Percentiles rank a stretch among this genome's conserved stretches.
Evolutionary conservation across 2,888 invertebrate genomes (phyloP).

Genomic region (Drosophila antonietae): DNA sequence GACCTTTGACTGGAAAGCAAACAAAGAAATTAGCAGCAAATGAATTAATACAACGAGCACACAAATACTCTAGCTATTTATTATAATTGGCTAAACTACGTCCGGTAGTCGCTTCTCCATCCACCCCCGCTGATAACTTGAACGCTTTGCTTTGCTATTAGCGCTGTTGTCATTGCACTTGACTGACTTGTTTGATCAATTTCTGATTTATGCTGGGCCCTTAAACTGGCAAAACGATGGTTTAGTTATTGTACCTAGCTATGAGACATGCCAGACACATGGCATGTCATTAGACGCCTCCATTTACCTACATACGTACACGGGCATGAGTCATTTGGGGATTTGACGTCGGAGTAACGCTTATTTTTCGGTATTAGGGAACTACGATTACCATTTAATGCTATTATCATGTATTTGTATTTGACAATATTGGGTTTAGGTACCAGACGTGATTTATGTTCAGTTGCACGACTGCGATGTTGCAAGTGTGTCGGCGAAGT

Average conservation of each 20-base stretch:
- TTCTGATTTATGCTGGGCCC: constrained; percentile 54
- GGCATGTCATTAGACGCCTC: constrained; percentile 36
- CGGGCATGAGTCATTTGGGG: constrained; percentile 1
- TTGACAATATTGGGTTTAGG: not conserved
- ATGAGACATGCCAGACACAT: constrained; percentile 24
- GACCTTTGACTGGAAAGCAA: constrained; percentile 85
- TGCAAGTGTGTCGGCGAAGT: not conserved
- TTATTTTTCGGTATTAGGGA: constrained; percentile 10
- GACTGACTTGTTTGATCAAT: constrained; percentile 78
- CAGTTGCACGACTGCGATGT: not conserved
- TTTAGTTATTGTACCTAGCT: constrained; percentile 30
- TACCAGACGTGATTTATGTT: not conserved
- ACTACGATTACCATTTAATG: not conserved
- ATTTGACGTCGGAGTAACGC: not conserved
- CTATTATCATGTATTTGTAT: not conserved
- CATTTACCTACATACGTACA: not conserved
- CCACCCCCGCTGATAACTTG: constrained; percentile 10
- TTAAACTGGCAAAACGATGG: constrained; percentile 10
- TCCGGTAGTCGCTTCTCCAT: not conserved
- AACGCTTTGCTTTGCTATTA: constrained; percentile 27
- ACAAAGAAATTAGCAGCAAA: constrained; percentile 7
- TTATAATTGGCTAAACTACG: constrained; percentile 4
- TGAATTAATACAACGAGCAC: constrained; percentile 12
- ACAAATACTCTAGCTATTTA: not conserved
- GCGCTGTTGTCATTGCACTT: constrained; percentile 70